phyloP scores from a whole-genome alignment of 1,140 invertebrate species.

The Orchestia grillus region DNA sequence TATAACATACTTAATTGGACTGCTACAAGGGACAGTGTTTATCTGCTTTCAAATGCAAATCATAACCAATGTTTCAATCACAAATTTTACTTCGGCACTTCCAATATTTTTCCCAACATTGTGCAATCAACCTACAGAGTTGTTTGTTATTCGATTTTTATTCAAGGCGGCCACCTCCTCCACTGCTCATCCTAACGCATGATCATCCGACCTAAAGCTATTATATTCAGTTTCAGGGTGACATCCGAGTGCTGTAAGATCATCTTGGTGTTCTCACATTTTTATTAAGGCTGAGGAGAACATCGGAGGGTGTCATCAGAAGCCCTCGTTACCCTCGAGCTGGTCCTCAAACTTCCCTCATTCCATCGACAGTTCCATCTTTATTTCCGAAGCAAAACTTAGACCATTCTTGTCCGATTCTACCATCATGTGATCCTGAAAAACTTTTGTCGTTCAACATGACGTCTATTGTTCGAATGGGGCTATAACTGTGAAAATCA shows the following conservation, averaged over 20 bases:
- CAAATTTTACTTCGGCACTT: too few species aligned
- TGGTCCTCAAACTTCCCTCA: background rate
- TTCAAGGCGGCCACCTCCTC: background rate
- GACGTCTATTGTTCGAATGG: background rate
- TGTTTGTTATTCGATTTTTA: too few species aligned
- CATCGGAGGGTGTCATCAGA: background rate
- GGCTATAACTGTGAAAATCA: background rate
- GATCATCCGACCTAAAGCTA: background rate
- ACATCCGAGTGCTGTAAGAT: background rate
- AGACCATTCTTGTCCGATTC: background rate
- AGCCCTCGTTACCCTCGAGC: background rate
- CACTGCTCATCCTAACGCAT: background rate
- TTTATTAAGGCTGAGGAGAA: background rate
- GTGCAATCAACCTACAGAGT: too few species aligned
- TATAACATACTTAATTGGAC: too few species aligned
- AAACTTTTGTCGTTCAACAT: background rate
- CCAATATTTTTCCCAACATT: too few species aligned
- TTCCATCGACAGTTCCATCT: background rate
- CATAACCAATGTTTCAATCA: too few species aligned
- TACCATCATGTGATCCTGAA: background rate
- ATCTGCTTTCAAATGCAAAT: too few species aligned
- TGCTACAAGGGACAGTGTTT: too few species aligned
- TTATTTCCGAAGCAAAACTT: background rate
- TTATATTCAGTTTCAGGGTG: background rate
- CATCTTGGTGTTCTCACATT: background rate